Evolutionary conservation across 2,888 invertebrate species (phyloP), one percentile per base, ranked within the genome.

Genomic region (Amphipyra berbera): DNA sequence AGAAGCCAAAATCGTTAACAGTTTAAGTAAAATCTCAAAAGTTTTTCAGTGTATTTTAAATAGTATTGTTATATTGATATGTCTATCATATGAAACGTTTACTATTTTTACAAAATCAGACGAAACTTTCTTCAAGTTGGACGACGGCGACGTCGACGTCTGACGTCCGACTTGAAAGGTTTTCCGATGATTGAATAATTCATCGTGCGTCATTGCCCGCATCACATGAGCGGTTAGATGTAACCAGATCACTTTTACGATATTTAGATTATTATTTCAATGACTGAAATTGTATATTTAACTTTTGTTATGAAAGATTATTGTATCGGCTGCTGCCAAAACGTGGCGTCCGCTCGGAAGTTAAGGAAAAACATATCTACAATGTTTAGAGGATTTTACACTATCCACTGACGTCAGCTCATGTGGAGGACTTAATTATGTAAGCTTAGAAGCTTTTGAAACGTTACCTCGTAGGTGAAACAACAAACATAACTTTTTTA

Each of bases 341-440:
- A 91, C 92, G 93, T 92, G 93, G 86, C 88, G 76, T 73, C 72
- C 65, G 79, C 70, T 79, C 83, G 88, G 88, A 86, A 84, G 85
- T 82, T 68, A 74, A 83, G 82, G 77, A 76, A 85, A 87, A 88
- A 88, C 85, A 85, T 86, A 86, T 82, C 76, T 76, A 76, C 71
- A 78, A 70, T 81, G 84, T 87, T 82, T 79, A 70, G 75, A 76
- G 75, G 82, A 81, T 85, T 87, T 84, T 74, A 79, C 71, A 76
- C 71, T 73, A 78, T 68, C 66, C 60, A 55, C 59, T 79, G 72
- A 82, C 82, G 84, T 84, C 76, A 78, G 60, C 33, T 47, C 72
- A 77, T 76, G 67, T 14, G n/a, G n/a, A 42, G 15, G 33, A 42
- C 33, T 42, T 27, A 37, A 14, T 53, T 53, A 30, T 12, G 13